A percentile compares a stretch with the other conserved stretches of the same genome.
Conservation (phyloP, 2,797 vertebrate species). For the Brachyrhaphis roseni region DNA sequence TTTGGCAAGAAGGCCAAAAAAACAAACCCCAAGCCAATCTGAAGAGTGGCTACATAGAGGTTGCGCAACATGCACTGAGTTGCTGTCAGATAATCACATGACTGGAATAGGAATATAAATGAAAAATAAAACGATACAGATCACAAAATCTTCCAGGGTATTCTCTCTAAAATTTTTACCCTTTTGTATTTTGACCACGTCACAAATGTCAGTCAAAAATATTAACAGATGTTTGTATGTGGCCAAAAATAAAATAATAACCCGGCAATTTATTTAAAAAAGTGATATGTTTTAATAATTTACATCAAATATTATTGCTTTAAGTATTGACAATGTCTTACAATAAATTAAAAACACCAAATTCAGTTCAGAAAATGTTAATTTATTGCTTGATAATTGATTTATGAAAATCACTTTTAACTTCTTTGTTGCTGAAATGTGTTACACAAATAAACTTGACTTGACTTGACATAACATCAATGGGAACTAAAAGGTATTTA, state of each 20-base stretch:
- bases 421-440: no score
- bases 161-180: no score
- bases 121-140: not conserved
- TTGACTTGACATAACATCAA: no score
- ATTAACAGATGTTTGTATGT: not conserved
- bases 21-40: not conserved
- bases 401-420: no score
- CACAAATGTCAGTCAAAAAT: not conserved
- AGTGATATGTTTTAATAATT: not conserved
- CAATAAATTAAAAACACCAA: not conserved
- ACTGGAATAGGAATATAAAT: not conserved
- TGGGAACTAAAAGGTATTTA: not conserved
- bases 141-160: not conserved
- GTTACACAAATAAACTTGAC: no score
- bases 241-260: not conserved
- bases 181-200: not conserved
- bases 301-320: not conserved
- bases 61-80: not conserved
- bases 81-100: not conserved
- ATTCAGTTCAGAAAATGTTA: not conserved
- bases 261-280: not conserved
- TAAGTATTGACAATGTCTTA: not conserved
- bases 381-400: not conserved
- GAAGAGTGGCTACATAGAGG: not conserved
- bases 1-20: slow-evolving; percentile 14